These are phyloP conservation scores for Yponomeuta plumbellus DNA, from an alignment of 2,888 invertebrate species.

Conservation along the genomic window DNA sequence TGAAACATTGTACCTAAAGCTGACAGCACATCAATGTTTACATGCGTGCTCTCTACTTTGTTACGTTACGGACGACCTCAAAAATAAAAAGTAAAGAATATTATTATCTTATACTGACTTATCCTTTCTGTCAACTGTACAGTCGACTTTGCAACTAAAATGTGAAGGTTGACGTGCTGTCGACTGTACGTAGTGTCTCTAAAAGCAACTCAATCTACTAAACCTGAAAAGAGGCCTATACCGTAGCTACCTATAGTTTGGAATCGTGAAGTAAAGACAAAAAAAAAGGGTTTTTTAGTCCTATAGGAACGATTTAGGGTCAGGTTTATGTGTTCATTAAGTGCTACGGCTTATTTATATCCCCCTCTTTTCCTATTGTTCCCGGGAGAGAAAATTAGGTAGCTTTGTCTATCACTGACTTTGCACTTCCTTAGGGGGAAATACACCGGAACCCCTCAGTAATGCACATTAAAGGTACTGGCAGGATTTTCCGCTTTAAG, in stretches of 20 bases:
- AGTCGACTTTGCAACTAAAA: too few species aligned
- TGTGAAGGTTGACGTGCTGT: too few species aligned
- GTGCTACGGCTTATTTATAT: slow-evolving; percentile 66
- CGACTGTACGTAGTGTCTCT: too few species aligned
- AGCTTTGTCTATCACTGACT: slow-evolving; percentile 64
- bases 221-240: too few species aligned
- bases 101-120: background rate
- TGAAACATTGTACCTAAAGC: background rate
- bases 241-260: too few species aligned
- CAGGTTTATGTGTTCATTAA: slow-evolving; percentile 68
- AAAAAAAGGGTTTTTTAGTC: too few species aligned
- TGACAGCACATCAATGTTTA: background rate
- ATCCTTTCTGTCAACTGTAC: too few species aligned
- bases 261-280: too few species aligned
- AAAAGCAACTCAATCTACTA: too few species aligned
- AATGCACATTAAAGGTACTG: background rate
- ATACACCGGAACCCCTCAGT: slow-evolving; percentile 12
- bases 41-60: too few species aligned
- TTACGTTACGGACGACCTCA: background rate
- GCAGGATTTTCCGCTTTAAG: background rate
- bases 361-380: slow-evolving; percentile 59
- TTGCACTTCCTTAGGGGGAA: slow-evolving; percentile 35
- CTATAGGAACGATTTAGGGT: background rate
- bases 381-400: slow-evolving; percentile 53
- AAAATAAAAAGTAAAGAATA: background rate